These are phyloP conservation scores for Euglossa dilemma DNA, from an alignment of 1,140 invertebrate species.

Conservation along the genomic window DNA sequence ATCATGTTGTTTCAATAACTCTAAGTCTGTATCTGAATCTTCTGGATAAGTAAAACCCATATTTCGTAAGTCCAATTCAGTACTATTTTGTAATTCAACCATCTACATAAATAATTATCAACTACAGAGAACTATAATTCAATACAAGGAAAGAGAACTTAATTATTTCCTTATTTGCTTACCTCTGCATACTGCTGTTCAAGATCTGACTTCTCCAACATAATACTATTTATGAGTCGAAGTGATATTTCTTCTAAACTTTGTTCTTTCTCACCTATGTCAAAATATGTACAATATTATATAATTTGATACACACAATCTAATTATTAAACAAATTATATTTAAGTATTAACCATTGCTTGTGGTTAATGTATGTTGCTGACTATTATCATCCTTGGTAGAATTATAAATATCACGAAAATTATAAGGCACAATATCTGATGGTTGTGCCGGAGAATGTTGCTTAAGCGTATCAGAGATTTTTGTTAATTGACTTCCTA, in stretches of 20 bases:
- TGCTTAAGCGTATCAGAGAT: slow-evolving; percentile 82
- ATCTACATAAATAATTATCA: slow-evolving; percentile 77
- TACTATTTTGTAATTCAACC: slow-evolving; percentile 83
- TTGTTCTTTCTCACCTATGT: slow-evolving; percentile 81
- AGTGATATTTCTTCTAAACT: slow-evolving; percentile 91
- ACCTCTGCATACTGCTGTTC: slow-evolving; percentile 86
- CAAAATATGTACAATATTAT: slow-evolving; percentile 2
- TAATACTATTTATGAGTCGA: slow-evolving; percentile 87
- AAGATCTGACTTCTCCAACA: slow-evolving; percentile 86
- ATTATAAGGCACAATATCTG: slow-evolving; percentile 70
- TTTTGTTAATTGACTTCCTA: slow-evolving; percentile 82
- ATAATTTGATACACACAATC: slow-evolving; percentile 72
- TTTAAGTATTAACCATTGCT: slow-evolving; percentile 69
- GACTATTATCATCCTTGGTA: slow-evolving; percentile 32
- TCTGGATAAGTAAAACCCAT: slow-evolving; percentile 88
- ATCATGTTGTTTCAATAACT: slow-evolving; percentile 86
- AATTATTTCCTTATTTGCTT: slow-evolving; percentile 38
- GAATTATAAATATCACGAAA: slow-evolving; percentile 58
- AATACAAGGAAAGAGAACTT: neutral
- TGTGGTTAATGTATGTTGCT: slow-evolving; percentile 72
- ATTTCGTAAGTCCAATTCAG: slow-evolving; percentile 83
- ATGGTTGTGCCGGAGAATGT: slow-evolving; percentile 70
- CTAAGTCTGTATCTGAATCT: slow-evolving; percentile 84
- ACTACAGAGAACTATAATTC: neutral
- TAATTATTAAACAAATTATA: slow-evolving; percentile 79